Evolutionary conservation across 2,113 vertebrate species (phyloP).

Genomic region (Syrrhaptes paradoxus): DNA sequence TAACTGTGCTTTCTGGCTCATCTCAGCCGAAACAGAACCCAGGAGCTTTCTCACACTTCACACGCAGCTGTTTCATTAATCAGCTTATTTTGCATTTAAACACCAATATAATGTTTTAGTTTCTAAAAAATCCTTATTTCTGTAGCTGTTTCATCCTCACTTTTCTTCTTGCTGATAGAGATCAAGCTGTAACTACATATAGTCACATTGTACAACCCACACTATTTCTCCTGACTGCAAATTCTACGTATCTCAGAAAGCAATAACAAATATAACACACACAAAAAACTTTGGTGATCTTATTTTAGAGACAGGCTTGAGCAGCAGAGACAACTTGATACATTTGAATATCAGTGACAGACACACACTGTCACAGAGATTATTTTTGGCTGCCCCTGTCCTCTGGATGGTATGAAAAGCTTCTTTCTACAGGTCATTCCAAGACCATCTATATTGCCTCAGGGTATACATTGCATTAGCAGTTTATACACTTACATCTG

Average conservation of each 20-base stretch:
- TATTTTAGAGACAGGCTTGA: background rate
- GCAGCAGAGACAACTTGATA: background rate
- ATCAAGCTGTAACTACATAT: background rate
- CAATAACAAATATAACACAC: background rate
- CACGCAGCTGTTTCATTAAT: background rate
- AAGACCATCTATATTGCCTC: background rate
- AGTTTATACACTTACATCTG: background rate
- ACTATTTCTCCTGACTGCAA: background rate
- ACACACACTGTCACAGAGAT: background rate
- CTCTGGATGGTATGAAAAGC: background rate
- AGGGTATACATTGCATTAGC: background rate
- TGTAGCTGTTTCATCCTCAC: background rate
- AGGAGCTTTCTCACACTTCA: background rate
- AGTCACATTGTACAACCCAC: background rate
- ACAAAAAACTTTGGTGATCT: background rate
- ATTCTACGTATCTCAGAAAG: background rate
- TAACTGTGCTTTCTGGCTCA: background rate
- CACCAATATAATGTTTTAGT: background rate
- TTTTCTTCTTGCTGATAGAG: background rate
- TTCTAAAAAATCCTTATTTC: background rate
- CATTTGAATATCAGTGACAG: conserved; percentile 8
- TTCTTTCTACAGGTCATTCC: background rate
- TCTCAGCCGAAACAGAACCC: background rate
- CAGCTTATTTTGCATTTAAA: background rate
- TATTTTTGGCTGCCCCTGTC: conserved; percentile 13